Conservation (phyloP, 2,113 vertebrate species). For the Rafetus swinhoei region DNA sequence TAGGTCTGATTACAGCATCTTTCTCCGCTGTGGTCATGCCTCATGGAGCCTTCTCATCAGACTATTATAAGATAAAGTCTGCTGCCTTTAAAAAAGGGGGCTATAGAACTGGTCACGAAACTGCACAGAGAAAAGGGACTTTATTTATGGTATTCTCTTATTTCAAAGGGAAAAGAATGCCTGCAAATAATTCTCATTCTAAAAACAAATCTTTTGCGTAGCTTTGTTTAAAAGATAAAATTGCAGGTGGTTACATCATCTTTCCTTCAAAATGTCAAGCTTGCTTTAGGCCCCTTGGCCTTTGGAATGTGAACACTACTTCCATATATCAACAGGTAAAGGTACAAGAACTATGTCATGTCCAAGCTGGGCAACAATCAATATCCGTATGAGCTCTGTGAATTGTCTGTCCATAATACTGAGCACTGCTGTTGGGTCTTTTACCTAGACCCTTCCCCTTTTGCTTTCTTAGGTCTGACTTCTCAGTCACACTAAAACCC, state of each 20-base stretch:
- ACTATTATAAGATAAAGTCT: neutral
- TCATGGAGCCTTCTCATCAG: neutral
- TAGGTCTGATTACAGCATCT: neutral
- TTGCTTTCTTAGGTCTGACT: neutral
- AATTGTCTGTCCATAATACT: neutral
- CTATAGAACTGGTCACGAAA: neutral
- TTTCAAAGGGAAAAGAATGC: neutral
- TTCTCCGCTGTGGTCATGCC: neutral
- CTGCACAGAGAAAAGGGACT: neutral
- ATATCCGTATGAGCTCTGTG: neutral
- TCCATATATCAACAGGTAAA: neutral
- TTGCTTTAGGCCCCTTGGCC: neutral
- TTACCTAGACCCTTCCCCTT: neutral
- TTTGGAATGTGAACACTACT: neutral
- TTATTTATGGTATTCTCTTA: neutral
- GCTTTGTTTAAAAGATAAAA: neutral
- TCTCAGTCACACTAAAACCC: neutral
- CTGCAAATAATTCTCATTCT: neutral
- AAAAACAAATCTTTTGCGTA: neutral
- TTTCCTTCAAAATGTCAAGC: neutral
- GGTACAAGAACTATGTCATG: neutral
- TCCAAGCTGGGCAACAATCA: neutral
- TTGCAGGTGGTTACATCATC: neutral
- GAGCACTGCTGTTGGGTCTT: neutral
- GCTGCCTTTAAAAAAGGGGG: neutral